Conservation (phyloP, 2,888 invertebrate species). For the Ormyrus nitidulus region DNA sequence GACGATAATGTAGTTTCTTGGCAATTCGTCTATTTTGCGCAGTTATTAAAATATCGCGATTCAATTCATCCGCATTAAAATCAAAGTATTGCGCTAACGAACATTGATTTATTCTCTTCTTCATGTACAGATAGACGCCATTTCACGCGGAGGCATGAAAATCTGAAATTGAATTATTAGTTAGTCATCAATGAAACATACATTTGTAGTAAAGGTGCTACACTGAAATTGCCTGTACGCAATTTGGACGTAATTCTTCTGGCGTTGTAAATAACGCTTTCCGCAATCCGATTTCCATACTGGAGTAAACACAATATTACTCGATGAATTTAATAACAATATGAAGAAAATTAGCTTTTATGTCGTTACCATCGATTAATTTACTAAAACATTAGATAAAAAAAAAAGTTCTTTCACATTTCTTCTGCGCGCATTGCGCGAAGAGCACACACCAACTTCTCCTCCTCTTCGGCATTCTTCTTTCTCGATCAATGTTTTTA, state of each 20-base stretch:
- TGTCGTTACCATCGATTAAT: not conserved
- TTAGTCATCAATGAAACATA: slow-evolving; percentile 10
- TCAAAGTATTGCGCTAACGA: slow-evolving; percentile 11
- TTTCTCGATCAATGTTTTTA: slow-evolving; percentile 17
- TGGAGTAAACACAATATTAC: slow-evolving; percentile 12
- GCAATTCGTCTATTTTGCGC: slow-evolving; percentile 10
- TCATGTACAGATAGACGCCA: not conserved
- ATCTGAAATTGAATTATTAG: slow-evolving; percentile 18
- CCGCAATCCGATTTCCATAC: slow-evolving; percentile 4
- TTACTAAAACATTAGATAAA: not conserved
- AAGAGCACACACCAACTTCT: not conserved
- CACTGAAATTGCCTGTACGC: not conserved
- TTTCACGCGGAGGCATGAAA: not conserved
- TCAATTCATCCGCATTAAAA: not conserved
- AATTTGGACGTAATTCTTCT: slow-evolving; percentile 3
- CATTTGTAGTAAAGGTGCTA: slow-evolving; percentile 5
- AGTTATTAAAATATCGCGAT: slow-evolving; percentile 8
- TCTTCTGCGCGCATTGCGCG: too few species aligned
- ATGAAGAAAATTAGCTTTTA: slow-evolving; percentile 12
- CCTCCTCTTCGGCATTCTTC: not conserved
- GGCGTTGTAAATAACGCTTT: not conserved
- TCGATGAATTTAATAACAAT: slow-evolving; percentile 8
- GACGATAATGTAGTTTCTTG: not conserved
- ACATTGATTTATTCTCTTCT: not conserved
- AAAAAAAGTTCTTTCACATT: not conserved